Percentiles rank a stretch among this genome's conserved stretches.
Evolutionary conservation across 2,797 vertebrate species (phyloP).

Genomic region (Rhinella marina): DNA sequence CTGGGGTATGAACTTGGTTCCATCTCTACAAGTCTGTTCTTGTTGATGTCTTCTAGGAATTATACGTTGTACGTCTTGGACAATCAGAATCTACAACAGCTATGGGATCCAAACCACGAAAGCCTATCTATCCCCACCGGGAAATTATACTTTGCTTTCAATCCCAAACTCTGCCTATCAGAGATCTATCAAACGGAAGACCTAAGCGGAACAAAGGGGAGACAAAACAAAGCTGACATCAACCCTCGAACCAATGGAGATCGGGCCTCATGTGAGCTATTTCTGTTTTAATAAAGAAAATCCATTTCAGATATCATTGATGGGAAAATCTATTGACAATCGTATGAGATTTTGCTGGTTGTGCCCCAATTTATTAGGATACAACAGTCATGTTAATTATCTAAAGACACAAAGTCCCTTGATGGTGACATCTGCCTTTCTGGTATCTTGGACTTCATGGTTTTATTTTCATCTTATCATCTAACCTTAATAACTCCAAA

Average conservation of each 20-base stretch:
- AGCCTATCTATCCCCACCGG: slow-evolving; percentile 75
- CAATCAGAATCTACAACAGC: slow-evolving; percentile 80
- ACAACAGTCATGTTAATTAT: too few relatives aligned
- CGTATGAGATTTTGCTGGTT: background rate
- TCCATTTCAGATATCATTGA: background rate
- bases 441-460: background rate
- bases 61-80: slow-evolving; percentile 80
- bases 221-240: slow-evolving; percentile 82
- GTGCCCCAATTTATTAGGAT: background rate
- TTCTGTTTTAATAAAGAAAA: background rate
- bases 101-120: slow-evolving; percentile 75
- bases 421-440: background rate
- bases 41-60: slow-evolving; percentile 68
- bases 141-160: slow-evolving; percentile 81
- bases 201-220: slow-evolving; percentile 76
- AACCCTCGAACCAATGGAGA: slow-evolving; percentile 82
- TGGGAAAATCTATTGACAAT: background rate
- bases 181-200: slow-evolving; percentile 80
- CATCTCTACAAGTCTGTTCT: background rate
- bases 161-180: slow-evolving; percentile 79
- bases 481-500: background rate
- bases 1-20: too few relatives aligned
- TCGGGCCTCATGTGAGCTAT: slow-evolving; percentile 76
- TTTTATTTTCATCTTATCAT: background rate
- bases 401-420: too few relatives aligned